Evolutionary conservation across 2,113 vertebrate genomes (phyloP), one percentile per base, ranked within the genome.

Genomic region (Diadophis punctatus): DNA sequence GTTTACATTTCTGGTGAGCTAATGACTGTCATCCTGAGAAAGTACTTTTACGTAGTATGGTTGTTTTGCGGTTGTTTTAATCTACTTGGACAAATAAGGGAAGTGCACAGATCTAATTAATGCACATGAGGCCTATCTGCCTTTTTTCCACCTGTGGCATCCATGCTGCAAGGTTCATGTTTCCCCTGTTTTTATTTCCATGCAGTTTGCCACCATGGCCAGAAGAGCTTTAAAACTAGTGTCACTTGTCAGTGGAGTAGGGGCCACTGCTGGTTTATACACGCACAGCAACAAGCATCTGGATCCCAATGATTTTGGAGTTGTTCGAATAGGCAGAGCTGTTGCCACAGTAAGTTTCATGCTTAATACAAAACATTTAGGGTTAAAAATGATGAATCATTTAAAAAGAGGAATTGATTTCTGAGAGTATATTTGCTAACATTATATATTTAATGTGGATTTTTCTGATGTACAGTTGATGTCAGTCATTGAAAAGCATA

Each of bases 241-340:
- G 58, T 98, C 98, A 0, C 94, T 99, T 94, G 97, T 98, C 74
- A 96, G 98, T 2, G 94, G 96, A 80, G 97, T 96, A n/a, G 96
- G 98, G 0, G 97, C 98, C 51, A 97, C 98, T 39, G 98, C 98
- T 20, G 98, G 98, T 55, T 87, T 98, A 93, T 99, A 98, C 95
- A 90, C 99, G 18, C 98, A 98, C 94, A 97, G 94, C 92, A 97
- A 95, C 90, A 97, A 96, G 91, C 97, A 97, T 89, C 93, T 98
- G 97, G 98, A 99, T 96, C 97, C 97, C 95, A 99, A 96, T 93
- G 99, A 99, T 95, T 98, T 99, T 93, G 99, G 98, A 22, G 92
- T 98, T 4, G 95, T 99, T 94, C 97, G 99, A 92, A 98, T 99
- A 56, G 98, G 98, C 93, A 97, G 99, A 97, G 98, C 99, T 18